A percentile compares a stretch with the other conserved stretches of the same genome.
phyloP scores from a whole-genome alignment of 2,888 invertebrate genomes.

The Parasteatoda lunata region DNA sequence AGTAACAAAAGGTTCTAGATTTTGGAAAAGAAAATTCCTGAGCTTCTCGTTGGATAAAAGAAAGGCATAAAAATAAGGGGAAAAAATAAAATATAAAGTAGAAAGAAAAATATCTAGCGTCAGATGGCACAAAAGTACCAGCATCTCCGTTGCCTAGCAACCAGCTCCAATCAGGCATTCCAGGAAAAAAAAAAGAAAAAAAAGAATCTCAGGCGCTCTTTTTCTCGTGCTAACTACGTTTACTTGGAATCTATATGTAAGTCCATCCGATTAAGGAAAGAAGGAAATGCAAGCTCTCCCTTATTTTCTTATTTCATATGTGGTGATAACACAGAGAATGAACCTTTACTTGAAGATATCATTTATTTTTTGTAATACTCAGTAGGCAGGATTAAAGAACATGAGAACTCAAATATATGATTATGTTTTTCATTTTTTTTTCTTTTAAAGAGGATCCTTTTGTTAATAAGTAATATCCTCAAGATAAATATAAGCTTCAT shows the following conservation, averaged over 20 bases:
- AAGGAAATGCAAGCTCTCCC: conserved; percentile 17
- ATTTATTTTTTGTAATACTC: background rate
- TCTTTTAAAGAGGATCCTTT: too few relatives aligned
- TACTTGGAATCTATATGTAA: conserved; percentile 29
- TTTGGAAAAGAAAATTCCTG: conserved; percentile 28
- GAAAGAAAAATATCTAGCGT: conserved; percentile 19
- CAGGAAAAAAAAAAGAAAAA: background rate
- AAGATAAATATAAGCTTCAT: too few relatives aligned
- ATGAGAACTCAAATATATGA: too few relatives aligned
- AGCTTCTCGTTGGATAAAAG: conserved; percentile 19
- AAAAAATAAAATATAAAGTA: conserved; percentile 9
- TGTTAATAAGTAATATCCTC: too few relatives aligned
- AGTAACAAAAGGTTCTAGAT: conserved; percentile 28
- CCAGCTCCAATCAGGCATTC: conserved; percentile 53
- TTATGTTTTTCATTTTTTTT: too few relatives aligned
- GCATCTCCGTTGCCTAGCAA: conserved; percentile 41
- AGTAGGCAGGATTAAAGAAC: background rate
- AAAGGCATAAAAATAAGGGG: background rate
- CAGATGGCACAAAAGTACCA: conserved; percentile 55
- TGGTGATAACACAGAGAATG: conserved; percentile 2
- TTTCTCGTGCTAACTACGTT: conserved; percentile 50
- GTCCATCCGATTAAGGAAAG: conserved; percentile 8
- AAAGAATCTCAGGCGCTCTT: conserved; percentile 16
- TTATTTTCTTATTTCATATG: background rate
- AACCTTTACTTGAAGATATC: background rate